Evolutionary conservation across 2,113 vertebrate species (phyloP), one percentile per base, ranked within the genome.

Genomic region (Thomomys bottae): DNA sequence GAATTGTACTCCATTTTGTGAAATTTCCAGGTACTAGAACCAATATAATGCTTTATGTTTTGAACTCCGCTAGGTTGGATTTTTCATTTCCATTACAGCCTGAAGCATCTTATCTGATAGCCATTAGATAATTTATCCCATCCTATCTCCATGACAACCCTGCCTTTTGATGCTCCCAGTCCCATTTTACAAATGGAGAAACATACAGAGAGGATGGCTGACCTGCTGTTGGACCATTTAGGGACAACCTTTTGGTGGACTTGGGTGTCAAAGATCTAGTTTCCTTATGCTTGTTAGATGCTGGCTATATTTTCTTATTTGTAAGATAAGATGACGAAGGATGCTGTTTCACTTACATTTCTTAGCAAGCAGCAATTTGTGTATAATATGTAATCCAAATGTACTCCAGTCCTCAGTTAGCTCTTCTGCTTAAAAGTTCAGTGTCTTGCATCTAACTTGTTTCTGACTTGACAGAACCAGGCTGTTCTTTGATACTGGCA

Each of bases 141-240:
- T 81, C 89, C 66, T 36, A 64, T 93, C 86, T 94, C 92, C 88
- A 88, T 84, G 88, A 83, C 66, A 93, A 79, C 88, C 24, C 21
- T 90, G 28, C 59, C 40, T 61, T 66, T 45, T 87, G 84, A 64
- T 70, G 67, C 30, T 49, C 76, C 84, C 80, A 45, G 93, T 67
- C 45, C 70, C 73, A 49, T 38, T 83, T 84, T 54, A 72, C 54
- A 57, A 90, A 83, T 57, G 72, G 54, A 57, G 34, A 88, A 75
- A 72, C 23, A 76, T 5, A 42, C 63, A 11, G 18, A 67, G 28
- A 66, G 59, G 21, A 40, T 23, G 59, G 21, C 21, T 64, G 67
- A n/a, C 57, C 79, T 84, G 21, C 72, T 87, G 12, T 57, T 72
- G 32, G 32, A 38, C 38, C 18, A 17, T 26, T 66, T 36, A 45